Evolutionary conservation across 2,888 invertebrate genomes (phyloP), one percentile per base, ranked within the genome.

Genomic region (Drosophila algonquin): DNA sequence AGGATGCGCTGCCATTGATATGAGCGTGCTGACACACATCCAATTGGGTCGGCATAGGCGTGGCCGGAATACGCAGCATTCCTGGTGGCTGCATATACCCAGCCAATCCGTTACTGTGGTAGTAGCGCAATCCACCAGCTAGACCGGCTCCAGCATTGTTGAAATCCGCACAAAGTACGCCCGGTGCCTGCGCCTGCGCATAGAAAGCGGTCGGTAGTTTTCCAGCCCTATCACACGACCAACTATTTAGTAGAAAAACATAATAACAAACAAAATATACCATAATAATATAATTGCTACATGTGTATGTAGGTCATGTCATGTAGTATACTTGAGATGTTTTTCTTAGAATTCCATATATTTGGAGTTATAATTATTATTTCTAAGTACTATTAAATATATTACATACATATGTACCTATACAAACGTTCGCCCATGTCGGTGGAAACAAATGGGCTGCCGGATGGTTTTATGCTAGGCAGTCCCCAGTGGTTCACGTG

Each of bases 1-100:
- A 85, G 4, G 84, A 83, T 32, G 67, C 67, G 50, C 75, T 83
- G 50, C 79, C 81, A 40, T 75, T 81, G 9, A 68, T 67, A 60
- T 81, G 79, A 1, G 86, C 82, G 59, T 90, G 89, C 45, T 87
- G 89, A 27, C 89, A 89, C 30, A 78, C 61, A 30, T 89, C 81
- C 60, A 76, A 35, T 7, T 74, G 75, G 6, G 55, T 18, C 35
- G 72, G 55, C 52, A 64, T 57, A 1, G 51, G 32, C 6, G 54
- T 27, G 10, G 10, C 16, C 4, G 18, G 24, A 45, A 44, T 18
- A 30, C 16, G 60, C 55, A 77, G 46, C 35, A 76, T 27, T 14
- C 75, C 69, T 3, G 75, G 64, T 14, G 80, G 79, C 7, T 72
- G 47, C 1, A 67, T 67, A 40, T 76, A 71, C 2, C 69, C 53